A percentile compares a stretch with the other conserved stretches of the same genome.
Conservation (phyloP, 2,888 invertebrate genomes). For the Teleogryllus oceanicus region DNA sequence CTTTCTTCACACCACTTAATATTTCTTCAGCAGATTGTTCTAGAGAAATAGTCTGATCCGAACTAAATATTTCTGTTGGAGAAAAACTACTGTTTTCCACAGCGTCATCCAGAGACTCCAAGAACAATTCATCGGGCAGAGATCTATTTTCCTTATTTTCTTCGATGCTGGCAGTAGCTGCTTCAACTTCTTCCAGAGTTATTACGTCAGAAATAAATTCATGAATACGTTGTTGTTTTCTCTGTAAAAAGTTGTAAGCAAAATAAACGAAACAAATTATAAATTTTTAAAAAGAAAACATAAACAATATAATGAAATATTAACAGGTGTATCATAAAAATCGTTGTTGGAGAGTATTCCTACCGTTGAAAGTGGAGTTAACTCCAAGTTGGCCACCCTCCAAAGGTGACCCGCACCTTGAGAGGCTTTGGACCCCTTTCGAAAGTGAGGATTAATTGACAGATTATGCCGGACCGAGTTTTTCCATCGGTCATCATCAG, state of each 20-base stretch:
- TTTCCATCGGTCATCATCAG: conserved; percentile 89
- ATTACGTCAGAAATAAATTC: conserved; percentile 37
- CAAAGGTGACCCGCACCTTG: conserved; percentile 87
- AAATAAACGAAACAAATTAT: too few relatives aligned
- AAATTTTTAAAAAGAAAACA: too few relatives aligned
- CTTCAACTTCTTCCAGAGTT: conserved; percentile 51
- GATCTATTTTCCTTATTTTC: conserved; percentile 35
- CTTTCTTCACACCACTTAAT: conserved; percentile 56
- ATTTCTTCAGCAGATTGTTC: conserved; percentile 59
- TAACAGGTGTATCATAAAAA: too few relatives aligned
- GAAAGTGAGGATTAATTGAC: conserved; percentile 87
- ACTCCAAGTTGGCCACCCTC: conserved; percentile 56
- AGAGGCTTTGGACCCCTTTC: conserved; percentile 79
- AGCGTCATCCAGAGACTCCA: conserved; percentile 34
- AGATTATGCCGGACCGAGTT: conserved; percentile 88
- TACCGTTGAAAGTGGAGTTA: conserved; percentile 20
- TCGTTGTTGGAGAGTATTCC: neutral
- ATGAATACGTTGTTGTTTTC: conserved; percentile 29
- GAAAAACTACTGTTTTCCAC: neutral
- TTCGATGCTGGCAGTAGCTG: conserved; percentile 56
- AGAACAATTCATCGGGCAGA: neutral
- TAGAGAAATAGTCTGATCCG: conserved; percentile 43
- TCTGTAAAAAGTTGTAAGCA: conserved; percentile 21
- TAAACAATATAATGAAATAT: too few relatives aligned
- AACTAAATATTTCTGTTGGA: conserved; percentile 22